phyloP scores from a whole-genome alignment of 64 coral and sea anemone genomes.

The Astreopora myriophthalma region DNA sequence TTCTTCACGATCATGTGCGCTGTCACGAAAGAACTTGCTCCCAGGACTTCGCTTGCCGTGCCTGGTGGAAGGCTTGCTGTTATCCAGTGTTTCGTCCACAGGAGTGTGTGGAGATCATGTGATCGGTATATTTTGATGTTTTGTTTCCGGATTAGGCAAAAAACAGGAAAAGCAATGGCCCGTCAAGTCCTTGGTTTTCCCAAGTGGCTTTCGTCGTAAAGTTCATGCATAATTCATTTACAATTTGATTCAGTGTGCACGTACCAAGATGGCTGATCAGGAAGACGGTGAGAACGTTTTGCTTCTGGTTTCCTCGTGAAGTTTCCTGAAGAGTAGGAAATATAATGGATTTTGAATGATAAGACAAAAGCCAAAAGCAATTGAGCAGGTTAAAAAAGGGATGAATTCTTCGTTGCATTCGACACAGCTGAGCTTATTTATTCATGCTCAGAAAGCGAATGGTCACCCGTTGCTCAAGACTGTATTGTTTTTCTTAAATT shows the following conservation, averaged over 20 bases:
- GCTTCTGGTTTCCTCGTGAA: neutral
- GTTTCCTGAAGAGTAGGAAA: neutral
- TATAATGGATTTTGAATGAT: neutral
- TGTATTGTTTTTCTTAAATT: neutral
- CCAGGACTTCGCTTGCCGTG: neutral
- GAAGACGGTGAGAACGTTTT: neutral
- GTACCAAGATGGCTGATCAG: neutral
- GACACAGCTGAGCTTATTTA: no score
- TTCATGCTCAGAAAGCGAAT: neutral
- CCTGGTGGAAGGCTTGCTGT: neutral
- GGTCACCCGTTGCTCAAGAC: neutral
- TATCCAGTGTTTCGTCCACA: no score
- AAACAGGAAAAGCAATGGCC: neutral
- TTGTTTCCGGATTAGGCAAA: neutral
- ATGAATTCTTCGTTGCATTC: no score
- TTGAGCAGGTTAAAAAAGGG: no score
- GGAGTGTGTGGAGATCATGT: neutral
- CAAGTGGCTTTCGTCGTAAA: neutral
- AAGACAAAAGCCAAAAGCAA: neutral
- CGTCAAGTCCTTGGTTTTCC: neutral
- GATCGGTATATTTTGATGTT: neutral
- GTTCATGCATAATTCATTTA: slow-evolving; percentile 4
- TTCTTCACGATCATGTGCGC: neutral
- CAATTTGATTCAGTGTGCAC: neutral
- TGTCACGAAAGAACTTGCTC: neutral